A percentile compares a stretch with the other conserved stretches of the same genome.
Conservation (phyloP, 2,888 invertebrate species). For the Hetaerina titia region DNA sequence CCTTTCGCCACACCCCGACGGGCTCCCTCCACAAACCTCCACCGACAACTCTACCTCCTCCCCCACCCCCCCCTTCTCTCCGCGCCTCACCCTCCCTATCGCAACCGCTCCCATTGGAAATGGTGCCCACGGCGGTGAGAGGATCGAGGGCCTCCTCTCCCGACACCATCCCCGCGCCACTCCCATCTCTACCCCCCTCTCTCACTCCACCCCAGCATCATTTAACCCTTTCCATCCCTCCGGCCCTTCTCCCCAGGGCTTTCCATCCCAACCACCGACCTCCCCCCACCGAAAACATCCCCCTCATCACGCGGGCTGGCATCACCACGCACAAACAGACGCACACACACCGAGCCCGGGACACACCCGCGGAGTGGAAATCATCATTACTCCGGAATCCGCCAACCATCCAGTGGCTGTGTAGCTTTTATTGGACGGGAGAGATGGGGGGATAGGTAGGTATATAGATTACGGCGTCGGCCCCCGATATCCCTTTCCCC, state of each 20-base stretch:
- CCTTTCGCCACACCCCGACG: slow-evolving; percentile 60
- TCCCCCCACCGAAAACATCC: background rate
- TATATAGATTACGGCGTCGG: slow-evolving; percentile 15
- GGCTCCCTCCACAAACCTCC: background rate
- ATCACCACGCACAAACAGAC: background rate
- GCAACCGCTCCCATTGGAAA: slow-evolving; percentile 55
- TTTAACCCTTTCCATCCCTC: too few relatives aligned
- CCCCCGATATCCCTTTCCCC: background rate
- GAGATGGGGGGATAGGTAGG: slow-evolving; percentile 34
- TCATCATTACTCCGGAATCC: slow-evolving; percentile 58
- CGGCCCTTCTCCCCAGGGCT: too few relatives aligned
- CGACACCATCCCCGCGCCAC: background rate
- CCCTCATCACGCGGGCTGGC: background rate
- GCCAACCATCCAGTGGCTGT: slow-evolving; percentile 39
- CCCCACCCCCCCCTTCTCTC: background rate
- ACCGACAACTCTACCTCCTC: background rate
- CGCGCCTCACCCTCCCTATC: background rate
- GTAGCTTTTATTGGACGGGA: slow-evolving; percentile 24
- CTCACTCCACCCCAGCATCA: too few relatives aligned
- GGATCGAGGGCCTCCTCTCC: background rate
- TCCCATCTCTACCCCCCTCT: too few relatives aligned
- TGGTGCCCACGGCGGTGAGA: slow-evolving; percentile 14
- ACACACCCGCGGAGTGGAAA: slow-evolving; percentile 38
- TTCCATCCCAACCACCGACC: background rate
- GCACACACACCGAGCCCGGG: background rate